These are phyloP conservation scores for Busseola fusca DNA, from an alignment of 2,888 invertebrate genomes.

Conservation along the genomic window DNA sequence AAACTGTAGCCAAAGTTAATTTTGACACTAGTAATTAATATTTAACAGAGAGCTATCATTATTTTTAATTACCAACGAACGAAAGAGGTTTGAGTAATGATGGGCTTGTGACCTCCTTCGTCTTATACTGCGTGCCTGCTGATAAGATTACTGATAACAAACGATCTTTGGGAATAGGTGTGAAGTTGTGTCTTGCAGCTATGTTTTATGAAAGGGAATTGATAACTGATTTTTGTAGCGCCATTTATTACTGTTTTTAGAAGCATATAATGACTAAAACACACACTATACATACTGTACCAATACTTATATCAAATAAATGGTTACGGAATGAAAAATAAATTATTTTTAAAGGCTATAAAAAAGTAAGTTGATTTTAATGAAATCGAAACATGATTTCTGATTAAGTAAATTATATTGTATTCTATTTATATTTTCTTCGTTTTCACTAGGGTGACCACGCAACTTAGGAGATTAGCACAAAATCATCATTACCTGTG, in stretches of 20 bases:
- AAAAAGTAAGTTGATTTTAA: not conserved
- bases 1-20: slow-evolving; percentile 61
- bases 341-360: not conserved
- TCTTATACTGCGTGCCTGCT: slow-evolving; percentile 42
- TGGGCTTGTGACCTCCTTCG: slow-evolving; percentile 49
- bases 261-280: not conserved
- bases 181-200: not conserved
- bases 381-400: not conserved
- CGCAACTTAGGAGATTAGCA: slow-evolving; percentile 41
- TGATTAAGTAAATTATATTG: not conserved
- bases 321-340: not conserved
- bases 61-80: slow-evolving; percentile 74
- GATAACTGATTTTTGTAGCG: not conserved
- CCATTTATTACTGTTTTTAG: not conserved
- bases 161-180: slow-evolving; percentile 18
- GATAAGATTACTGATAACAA: slow-evolving; percentile 49
- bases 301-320: not conserved
- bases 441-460: slow-evolving; percentile 45
- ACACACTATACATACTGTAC: not conserved
- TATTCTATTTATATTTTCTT: not conserved
- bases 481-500: slow-evolving; percentile 55
- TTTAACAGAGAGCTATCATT: slow-evolving; percentile 76
- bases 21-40: slow-evolving; percentile 76
- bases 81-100: slow-evolving; percentile 55
- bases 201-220: not conserved